These are phyloP conservation scores for Gryllus bimaculatus DNA, from an alignment of 1,140 invertebrate genomes.

Conservation along the genomic window DNA sequence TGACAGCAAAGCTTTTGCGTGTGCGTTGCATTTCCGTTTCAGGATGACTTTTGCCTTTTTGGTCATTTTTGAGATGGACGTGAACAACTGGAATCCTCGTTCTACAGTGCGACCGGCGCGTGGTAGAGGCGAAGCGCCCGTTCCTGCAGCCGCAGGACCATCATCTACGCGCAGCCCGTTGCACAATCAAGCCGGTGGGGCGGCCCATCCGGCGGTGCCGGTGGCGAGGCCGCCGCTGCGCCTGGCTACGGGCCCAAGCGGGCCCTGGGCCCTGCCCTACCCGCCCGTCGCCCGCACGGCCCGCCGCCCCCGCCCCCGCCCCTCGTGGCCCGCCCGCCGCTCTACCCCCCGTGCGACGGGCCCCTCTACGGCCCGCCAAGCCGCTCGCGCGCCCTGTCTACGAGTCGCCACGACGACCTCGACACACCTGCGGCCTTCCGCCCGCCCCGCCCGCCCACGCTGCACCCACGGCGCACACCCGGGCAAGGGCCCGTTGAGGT, in stretches of 20 bases:
- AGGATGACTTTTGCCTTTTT: no score
- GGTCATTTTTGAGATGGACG: no score
- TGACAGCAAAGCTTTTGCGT: no score
- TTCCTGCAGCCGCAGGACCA: conserved; percentile 54
- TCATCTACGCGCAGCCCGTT: conserved; percentile 74
- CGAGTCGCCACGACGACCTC: conserved; percentile 28
- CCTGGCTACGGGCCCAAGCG: conserved; percentile 47
- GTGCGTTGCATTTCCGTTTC: no score
- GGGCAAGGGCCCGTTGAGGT: conserved; percentile 34
- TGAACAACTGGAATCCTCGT: conserved; percentile 9
- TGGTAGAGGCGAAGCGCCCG: conserved; percentile 54
- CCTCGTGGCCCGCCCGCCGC: conserved; percentile 23
- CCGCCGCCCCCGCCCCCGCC: conserved; percentile 29
- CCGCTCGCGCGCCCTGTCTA: conserved; percentile 30
- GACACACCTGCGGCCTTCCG: conserved; percentile 27
- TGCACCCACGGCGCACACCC: conserved; percentile 11
- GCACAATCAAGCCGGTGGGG: conserved; percentile 70
- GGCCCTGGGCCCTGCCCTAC: conserved; percentile 37
- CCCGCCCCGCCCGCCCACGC: conserved; percentile 13
- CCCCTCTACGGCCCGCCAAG: conserved; percentile 26
- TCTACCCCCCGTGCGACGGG: conserved; percentile 28
- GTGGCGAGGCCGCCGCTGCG: conserved; percentile 44
- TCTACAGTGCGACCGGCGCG: conserved; percentile 49
- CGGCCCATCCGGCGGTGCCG: conserved; percentile 63
- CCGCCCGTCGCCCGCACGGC: conserved; percentile 2